Base-by-base conservation (phyloP, 2,113 vertebrate species). In the Rallus limicola region DNA sequence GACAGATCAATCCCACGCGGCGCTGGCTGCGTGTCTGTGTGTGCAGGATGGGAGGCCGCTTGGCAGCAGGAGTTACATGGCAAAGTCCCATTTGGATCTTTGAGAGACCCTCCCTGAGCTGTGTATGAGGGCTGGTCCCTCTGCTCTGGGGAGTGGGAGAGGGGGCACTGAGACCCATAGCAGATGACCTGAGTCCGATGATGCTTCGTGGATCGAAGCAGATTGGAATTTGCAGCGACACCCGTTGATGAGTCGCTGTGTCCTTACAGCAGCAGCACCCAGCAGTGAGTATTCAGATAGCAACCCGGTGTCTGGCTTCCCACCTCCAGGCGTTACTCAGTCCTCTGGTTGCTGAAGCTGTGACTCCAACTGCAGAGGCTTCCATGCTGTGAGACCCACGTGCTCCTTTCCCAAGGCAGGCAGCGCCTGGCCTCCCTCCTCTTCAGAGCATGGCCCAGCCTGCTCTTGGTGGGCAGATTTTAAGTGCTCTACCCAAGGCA, bases 351-450 rank as follows among this genome's bases (percentile, higher is more conserved):
- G 15, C 44, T 46, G 44, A 46, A 46, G 65, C 48, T 17, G 53
- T 24, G 33, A 62, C 16, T 24, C 4, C 18, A 42, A 2, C 25
- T 34, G 31, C 29, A 8, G 56, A 17, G 24, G 10, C 48, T 56
- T 56, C 23, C 9, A 16, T 4, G 20, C 3, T 25, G 1, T 8
- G 15, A 20, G 33, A 15, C 21, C 16, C 8, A 3, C 2, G 24
- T 28, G 71, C 36, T 77, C 10, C 71, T 44, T 16, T 31, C 46
- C 18, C 40, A 42, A 29, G 83, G 21, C 31, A 36, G 18, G 2
- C 4, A 11, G 4, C 3, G 34, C 34, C 11, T 16, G 38, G 0
- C 31, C 6, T 50, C 16, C 21, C n/a, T 40, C 0, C 36, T 53
- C 18, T 25, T 26, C 38, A 10, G 11, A 9, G n/a, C 33, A 17